Evolutionary conservation across 2,113 vertebrate genomes (phyloP).

Genomic region (Girardinichthys multiradiatus): DNA sequence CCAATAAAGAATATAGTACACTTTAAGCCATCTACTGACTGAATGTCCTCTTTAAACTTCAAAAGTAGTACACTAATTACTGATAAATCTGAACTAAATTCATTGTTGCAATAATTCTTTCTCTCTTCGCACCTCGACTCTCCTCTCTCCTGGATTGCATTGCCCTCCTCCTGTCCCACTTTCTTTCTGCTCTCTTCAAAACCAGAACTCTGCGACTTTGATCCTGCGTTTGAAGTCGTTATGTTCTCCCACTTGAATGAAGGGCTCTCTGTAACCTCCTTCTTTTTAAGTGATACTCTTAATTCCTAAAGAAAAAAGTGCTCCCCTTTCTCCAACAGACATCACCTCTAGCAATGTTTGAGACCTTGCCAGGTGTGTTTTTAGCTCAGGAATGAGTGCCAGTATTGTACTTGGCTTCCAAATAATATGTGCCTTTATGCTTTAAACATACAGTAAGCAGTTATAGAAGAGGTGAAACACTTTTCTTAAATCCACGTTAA

Average conservation of each 20-base stretch:
- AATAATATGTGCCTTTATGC: neutral
- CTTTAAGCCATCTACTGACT: neutral
- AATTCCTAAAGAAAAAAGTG: conserved; percentile 9
- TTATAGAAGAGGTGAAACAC: neutral
- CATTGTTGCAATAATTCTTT: conserved; percentile 7
- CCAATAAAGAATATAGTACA: neutral
- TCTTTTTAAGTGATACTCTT: conserved; percentile 29
- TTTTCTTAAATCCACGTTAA: neutral
- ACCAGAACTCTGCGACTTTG: conserved; percentile 30
- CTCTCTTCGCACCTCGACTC: neutral
- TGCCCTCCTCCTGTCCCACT: conserved; percentile 9
- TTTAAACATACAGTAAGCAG: neutral
- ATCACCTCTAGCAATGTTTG: neutral
- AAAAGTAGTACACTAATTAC: conserved; percentile 7
- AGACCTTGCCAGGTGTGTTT: neutral
- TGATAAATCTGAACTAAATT: neutral
- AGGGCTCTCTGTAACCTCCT: conserved; percentile 41
- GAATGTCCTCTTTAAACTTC: conserved; percentile 3
- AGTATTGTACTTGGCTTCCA: neutral
- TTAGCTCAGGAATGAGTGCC: conserved; percentile 6
- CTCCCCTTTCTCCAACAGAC: neutral
- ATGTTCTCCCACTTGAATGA: conserved; percentile 32
- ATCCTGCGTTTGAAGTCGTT: conserved; percentile 34
- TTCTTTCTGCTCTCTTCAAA: conserved; percentile 24
- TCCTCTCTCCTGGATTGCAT: conserved; percentile 8